phyloP scores from a whole-genome alignment of 2,797 vertebrate genomes.

The Crocidura indochinensis region DNA sequence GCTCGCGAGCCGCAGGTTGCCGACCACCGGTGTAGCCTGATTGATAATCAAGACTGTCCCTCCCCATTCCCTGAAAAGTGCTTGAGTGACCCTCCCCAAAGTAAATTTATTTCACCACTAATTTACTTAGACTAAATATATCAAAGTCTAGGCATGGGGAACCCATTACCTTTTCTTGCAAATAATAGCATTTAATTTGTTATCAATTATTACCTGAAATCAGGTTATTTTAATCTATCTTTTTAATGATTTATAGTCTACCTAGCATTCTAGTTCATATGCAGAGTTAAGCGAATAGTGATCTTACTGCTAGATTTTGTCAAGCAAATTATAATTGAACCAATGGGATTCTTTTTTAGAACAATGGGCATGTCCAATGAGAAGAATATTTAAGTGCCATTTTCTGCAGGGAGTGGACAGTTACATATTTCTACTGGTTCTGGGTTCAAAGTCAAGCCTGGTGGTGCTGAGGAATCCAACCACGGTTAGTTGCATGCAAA shows the following conservation, averaged over 20 bases:
- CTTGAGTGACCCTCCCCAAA: neutral
- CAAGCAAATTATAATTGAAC: neutral
- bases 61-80: no score
- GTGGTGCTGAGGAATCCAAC: no score
- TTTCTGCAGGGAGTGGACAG: no score
- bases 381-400: no score
- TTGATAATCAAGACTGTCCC: no score
- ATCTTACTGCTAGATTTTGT: neutral
- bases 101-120: neutral
- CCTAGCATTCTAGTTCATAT: neutral
- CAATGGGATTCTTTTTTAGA: neutral
- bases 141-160: neutral
- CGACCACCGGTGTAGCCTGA: no score
- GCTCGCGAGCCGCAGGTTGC: no score
- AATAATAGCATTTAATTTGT: neutral
- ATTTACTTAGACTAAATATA: constrained; percentile 11
- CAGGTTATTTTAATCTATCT: neutral
- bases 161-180: neutral
- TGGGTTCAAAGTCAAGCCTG: no score
- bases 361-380: neutral
- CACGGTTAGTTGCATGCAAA: no score
- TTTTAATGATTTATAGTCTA: neutral
- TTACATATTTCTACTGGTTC: no score
- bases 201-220: neutral
- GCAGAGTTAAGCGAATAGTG: neutral